Base-by-base conservation (phyloP, 2,888 invertebrate species). In the Mythimna albipuncta region DNA sequence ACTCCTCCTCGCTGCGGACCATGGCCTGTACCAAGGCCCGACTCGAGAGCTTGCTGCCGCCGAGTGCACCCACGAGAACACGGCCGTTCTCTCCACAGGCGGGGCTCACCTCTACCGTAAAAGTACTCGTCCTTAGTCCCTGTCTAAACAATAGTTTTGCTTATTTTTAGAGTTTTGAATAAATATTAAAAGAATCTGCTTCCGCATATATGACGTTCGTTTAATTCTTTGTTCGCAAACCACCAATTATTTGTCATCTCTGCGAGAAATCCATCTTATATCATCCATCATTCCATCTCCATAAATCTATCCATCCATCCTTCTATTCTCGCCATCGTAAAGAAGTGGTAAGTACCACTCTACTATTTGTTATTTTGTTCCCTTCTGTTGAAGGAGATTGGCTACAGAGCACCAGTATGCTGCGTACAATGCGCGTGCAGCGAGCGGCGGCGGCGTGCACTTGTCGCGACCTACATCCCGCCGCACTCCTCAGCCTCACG, bases 391-490 rank as follows among this genome's bases (percentile, higher is more conserved):
- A 26, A 69, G 69, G 64, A 69, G 67, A 50, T 55, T 50, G 75
- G 13, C 59, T 21, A 44, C 32, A 69, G 62, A 63, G 50, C 75
- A 55, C 54, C 63, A 52, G 65, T 44, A 26, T 38, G 32, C 69
- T 81, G 76, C 69, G 77, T 81, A 85, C 82, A 81, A 77, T 75
- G 77, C 87, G 81, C 77, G 85, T 82, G 83, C 79, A 82, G 72
- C 62, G 72, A 85, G 88, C 89, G 88, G 32, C 32, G 32, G 32
- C 32, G 32, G 89, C 89, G 89, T 91, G 92, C 95, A 95, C 94
- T 93, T 94, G 95, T 89, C 89, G 90, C 92, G 94, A 95, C 95
- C 95, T 93, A 95, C 92, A 94, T 95, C 89, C 87, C 81, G 81
- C 64, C 50, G 7, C 50, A 52, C 50, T 52, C 50, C 74, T 62